Evolutionary conservation across 2,113 vertebrate species (phyloP).

Genomic region (Semicossyphus pulcher): DNA sequence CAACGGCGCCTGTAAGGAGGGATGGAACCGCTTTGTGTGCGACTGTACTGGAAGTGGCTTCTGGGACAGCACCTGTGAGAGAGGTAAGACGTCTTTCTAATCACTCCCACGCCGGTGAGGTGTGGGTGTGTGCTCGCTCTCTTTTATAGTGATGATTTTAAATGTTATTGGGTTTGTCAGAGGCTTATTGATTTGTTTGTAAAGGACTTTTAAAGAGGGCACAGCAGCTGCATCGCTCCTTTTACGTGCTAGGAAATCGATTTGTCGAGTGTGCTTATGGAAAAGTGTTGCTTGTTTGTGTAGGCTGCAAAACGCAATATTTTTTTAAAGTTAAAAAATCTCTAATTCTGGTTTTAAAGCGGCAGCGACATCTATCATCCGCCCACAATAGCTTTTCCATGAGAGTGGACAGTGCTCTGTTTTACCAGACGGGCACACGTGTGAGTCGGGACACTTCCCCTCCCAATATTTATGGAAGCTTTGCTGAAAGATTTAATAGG

Average conservation of each 20-base stretch:
- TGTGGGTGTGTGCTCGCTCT: background rate
- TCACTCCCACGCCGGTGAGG: too few species aligned
- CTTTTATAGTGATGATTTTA: slow-evolving; percentile 1
- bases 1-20: slow-evolving; percentile 91
- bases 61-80: slow-evolving; percentile 94
- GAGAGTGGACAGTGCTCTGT: slow-evolving; percentile 36
- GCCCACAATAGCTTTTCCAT: slow-evolving; percentile 31
- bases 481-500: slow-evolving; percentile 73
- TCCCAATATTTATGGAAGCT: slow-evolving; percentile 63
- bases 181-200: slow-evolving; percentile 33
- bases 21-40: slow-evolving; percentile 98
- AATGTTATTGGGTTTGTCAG: slow-evolving; percentile 26
- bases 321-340: background rate
- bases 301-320: background rate
- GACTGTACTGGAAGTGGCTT: slow-evolving; percentile 95
- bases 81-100: slow-evolving; percentile 81
- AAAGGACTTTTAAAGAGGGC: slow-evolving; percentile 33
- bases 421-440: slow-evolving; percentile 27
- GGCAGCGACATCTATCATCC: background rate
- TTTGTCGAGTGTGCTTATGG: slow-evolving; percentile 1
- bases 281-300: background rate
- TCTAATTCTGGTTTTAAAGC: background rate
- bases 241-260: slow-evolving; percentile 17
- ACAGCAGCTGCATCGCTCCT: background rate
- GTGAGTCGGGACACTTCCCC: slow-evolving; percentile 53